Evolutionary conservation across 1,140 invertebrate species (phyloP), one percentile per base, ranked within the genome.

Genomic region (Sitobion miscanthi): DNA sequence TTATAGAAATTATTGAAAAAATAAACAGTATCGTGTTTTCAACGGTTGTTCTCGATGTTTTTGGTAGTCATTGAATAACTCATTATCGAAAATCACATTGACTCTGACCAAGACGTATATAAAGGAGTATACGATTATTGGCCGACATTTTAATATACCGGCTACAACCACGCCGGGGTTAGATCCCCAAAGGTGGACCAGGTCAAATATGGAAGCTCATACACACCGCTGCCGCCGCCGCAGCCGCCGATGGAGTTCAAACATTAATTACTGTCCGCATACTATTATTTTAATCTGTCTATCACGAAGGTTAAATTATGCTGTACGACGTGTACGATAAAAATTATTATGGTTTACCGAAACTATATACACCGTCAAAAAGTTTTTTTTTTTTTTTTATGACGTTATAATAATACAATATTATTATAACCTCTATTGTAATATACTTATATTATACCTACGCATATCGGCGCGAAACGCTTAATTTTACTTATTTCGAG

Each of bases 221-320:
- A 21, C 5, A 86, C 45, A 14, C n/a, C 35, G 88, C 49, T 35
- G 52, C 87, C 23, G 45, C 0, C 42, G 87, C n/a, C 35, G 88
- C 49, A 35, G 52, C 87, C 23, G 83, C 30, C 87, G 52, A 25
- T 35, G 87, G 35, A 89, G 49, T 89, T 54, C 21, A 54, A 89
- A 89, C 87, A 54, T 89, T 89, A 89, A 89, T 89, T 89, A 89
- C 49, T 54, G 87, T 87, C 87, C 87, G 87, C 21, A 25, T 25
- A n/a, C 42, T 86, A 89, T 89, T 89, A 89, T 89, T 89, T 89
- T 54, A 87, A 38, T 89, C 49, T 47, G 87, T 89, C 87, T 54
- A 87, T 49, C 25, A 30, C 8, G 47, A 87, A 87, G 47, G 86
- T 87, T 49, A 87, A 87, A 87, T 87, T 87, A 87, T 87, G 45